phyloP scores from a whole-genome alignment of 1,140 invertebrate genomes.

The Lepidotrigona ventralis region DNA sequence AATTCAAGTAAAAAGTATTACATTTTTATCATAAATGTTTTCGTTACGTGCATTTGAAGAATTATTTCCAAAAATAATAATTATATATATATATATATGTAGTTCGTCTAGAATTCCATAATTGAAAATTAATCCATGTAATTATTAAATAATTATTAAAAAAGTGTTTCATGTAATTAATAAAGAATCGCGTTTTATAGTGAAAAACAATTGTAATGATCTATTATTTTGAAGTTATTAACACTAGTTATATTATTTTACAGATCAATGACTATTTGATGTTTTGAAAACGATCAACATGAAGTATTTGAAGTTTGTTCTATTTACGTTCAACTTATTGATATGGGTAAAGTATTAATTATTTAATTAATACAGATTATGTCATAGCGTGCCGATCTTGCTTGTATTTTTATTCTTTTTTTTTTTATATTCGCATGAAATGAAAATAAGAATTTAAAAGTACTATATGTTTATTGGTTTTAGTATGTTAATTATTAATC shows the following conservation, averaged over 20 bases:
- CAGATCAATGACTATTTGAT: constrained; percentile 71
- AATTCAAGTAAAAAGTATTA: not conserved
- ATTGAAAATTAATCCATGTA: no score
- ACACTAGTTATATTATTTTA: constrained; percentile 36
- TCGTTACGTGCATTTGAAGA: no score
- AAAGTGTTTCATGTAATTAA: no score
- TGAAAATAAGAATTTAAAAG: not conserved
- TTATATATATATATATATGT: no score
- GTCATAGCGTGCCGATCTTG: no score
- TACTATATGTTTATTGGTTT: no score
- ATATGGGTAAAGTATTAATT: constrained; percentile 80
- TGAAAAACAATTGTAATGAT: not conserved
- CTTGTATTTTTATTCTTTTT: not conserved
- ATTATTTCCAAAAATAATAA: no score
- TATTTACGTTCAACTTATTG: constrained; percentile 80
- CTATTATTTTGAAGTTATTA: not conserved
- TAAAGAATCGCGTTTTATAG: not conserved
- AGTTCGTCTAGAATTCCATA: no score
- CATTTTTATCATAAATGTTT: no score
- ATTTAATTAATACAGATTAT: constrained; percentile 9
- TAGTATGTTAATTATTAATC: no score
- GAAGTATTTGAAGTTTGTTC: constrained; percentile 79
- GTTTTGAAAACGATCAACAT: constrained; percentile 64
- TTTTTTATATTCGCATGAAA: not conserved
- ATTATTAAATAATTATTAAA: no score